phyloP scores from a whole-genome alignment of 2,113 vertebrate genomes.

The Zapornia atra region DNA sequence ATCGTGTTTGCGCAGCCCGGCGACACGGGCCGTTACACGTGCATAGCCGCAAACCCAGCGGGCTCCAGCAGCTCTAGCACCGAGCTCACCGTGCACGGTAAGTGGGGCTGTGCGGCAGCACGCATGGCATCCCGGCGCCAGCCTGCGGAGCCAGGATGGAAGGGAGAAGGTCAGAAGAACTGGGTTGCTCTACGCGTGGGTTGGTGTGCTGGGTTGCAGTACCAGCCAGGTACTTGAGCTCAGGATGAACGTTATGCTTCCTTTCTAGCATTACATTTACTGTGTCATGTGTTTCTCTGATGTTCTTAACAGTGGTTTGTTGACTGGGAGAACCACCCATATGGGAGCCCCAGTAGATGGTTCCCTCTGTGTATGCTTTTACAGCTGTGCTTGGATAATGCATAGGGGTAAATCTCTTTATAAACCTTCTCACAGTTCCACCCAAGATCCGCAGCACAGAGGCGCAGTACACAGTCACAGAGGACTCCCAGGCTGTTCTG shows the following conservation, averaged over 20 bases:
- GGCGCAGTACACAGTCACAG: constrained; percentile 71
- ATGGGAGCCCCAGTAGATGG: not conserved
- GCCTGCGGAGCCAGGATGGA: not conserved
- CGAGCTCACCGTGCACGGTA: constrained; percentile 86
- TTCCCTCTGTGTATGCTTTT: not conserved
- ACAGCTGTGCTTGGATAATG: not conserved
- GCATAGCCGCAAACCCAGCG: constrained; percentile 84
- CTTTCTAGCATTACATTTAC: too few species aligned
- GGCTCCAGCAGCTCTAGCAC: constrained; percentile 80
- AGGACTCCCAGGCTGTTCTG: constrained; percentile 81
- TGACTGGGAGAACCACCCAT: not conserved
- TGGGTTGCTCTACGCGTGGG: not conserved
- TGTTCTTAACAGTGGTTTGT: not conserved
- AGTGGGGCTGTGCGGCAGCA: not conserved
- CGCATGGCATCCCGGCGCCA: not conserved
- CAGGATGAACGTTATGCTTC: not conserved
- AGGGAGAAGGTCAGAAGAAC: not conserved
- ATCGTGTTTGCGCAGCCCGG: constrained; percentile 83
- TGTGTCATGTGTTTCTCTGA: not conserved
- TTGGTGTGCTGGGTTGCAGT: not conserved
- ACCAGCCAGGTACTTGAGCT: not conserved
- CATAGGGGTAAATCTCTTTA: not conserved
- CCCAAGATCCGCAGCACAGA: constrained; percentile 82
- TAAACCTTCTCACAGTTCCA: constrained; percentile 79
- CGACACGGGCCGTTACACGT: constrained; percentile 87